Percentiles rank a stretch among this genome's conserved stretches.
phyloP scores from a whole-genome alignment of 2,888 invertebrate genomes.

The Meganola albula region DNA sequence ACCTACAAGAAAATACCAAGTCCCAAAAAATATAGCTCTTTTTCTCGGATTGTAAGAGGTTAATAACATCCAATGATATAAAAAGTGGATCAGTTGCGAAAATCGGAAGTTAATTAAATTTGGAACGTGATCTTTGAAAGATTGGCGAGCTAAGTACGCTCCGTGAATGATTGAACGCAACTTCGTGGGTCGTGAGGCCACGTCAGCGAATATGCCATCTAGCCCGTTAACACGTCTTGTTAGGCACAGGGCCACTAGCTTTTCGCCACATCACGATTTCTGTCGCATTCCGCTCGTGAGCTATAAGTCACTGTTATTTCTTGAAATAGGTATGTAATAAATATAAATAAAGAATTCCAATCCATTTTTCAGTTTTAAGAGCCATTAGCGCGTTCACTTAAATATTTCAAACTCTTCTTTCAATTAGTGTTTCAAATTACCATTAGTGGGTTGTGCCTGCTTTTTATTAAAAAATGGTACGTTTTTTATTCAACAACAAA shows the following conservation, averaged over 20 bases:
- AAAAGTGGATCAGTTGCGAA: slow-evolving; percentile 23
- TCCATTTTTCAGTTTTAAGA: no score
- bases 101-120: slow-evolving; percentile 38
- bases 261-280: slow-evolving; percentile 27
- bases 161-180: slow-evolving; percentile 37
- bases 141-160: slow-evolving; percentile 37
- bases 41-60: slow-evolving; percentile 20
- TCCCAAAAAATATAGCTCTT: slow-evolving; percentile 37
- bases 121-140: slow-evolving; percentile 32
- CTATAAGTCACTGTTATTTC: no score
- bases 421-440: no score
- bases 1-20: slow-evolving; percentile 31
- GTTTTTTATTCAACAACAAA: no score
- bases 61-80: slow-evolving; percentile 31
- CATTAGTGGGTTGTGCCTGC: no score
- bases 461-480: no score
- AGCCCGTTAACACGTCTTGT: slow-evolving; percentile 32
- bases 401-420: no score
- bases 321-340: no score
- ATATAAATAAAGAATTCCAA: no score
- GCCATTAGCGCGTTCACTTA: no score
- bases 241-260: slow-evolving; percentile 25
- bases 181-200: slow-evolving; percentile 22
- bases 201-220: slow-evolving; percentile 43
- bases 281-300: slow-evolving; percentile 17